phyloP scores from a whole-genome alignment of 2,888 invertebrate species.

The Pherbina coryleti region DNA sequence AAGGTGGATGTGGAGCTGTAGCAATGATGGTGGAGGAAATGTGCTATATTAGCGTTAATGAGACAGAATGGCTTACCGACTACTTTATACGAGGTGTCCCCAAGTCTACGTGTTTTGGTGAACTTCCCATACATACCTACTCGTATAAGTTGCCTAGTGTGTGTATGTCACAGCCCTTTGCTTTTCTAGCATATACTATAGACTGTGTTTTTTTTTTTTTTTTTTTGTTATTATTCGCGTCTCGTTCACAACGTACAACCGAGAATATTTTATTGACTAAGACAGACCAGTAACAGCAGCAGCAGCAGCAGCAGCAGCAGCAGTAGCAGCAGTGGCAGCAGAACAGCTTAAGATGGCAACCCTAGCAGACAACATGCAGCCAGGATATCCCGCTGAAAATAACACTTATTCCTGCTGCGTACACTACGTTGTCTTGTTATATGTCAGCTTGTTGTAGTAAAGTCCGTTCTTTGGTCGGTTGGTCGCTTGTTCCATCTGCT shows the following conservation, averaged over 20 bases:
- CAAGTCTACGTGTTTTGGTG: conserved; percentile 7
- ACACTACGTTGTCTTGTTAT: not conserved
- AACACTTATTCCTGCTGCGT: conserved; percentile 17
- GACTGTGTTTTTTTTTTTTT: not conserved
- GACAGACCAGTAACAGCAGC: too few species aligned
- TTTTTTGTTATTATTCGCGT: conserved; percentile 39
- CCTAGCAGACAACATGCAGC: not conserved
- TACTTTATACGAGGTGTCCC: conserved; percentile 51
- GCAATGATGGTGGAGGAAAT: conserved; percentile 37
- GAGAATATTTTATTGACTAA: conserved; percentile 47
- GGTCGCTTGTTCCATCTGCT: not conserved
- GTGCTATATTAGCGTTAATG: conserved; percentile 53
- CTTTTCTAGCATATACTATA: not conserved
- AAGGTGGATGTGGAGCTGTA: not conserved
- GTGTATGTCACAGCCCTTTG: not conserved
- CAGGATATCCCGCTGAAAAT: conserved; percentile 25
- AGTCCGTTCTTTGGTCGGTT: not conserved
- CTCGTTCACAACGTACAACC: conserved; percentile 48
- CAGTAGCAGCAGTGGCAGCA: not conserved
- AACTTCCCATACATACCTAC: too few species aligned
- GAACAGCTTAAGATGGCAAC: not conserved
- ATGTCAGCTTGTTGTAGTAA: not conserved
- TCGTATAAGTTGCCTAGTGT: not conserved
- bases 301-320: too few species aligned
- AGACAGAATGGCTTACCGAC: conserved; percentile 52